phyloP scores from a whole-genome alignment of 2,113 vertebrate species.

The Bubalus kerabau region DNA sequence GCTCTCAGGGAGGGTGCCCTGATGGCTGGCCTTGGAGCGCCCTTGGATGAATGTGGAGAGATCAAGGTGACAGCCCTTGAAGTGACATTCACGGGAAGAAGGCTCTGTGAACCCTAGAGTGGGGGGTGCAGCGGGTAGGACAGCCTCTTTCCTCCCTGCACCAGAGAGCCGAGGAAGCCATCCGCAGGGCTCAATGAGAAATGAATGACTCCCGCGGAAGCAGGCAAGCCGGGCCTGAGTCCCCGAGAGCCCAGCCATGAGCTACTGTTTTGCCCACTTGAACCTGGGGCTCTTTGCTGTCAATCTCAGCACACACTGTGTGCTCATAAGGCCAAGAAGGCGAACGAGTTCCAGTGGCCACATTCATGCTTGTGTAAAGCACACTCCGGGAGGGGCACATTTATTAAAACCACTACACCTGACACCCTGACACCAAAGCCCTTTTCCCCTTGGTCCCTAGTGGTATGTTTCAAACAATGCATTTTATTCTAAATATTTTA shows the following conservation, averaged over 20 bases:
- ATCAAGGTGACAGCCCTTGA: background rate
- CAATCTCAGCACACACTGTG: background rate
- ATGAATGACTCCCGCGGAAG: background rate
- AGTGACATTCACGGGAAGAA: background rate
- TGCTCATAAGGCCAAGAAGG: background rate
- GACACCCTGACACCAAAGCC: background rate
- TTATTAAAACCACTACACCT: background rate
- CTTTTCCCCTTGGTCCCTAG: background rate
- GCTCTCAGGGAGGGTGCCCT: background rate
- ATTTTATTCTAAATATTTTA: background rate
- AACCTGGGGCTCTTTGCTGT: background rate
- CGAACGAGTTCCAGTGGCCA: background rate
- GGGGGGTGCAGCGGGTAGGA: background rate
- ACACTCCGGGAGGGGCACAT: background rate
- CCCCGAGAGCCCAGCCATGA: background rate
- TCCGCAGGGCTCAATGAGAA: background rate
- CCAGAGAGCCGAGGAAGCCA: background rate
- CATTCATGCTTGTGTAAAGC: background rate
- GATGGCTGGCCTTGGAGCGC: background rate
- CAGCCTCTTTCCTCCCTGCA: background rate
- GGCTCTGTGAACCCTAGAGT: background rate
- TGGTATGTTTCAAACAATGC: background rate
- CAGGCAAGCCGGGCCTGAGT: background rate
- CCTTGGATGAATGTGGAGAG: background rate
- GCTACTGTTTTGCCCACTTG: background rate